These are phyloP conservation scores for Diuraphis noxia DNA, from an alignment of 1,140 invertebrate species.

Conservation along the genomic window DNA sequence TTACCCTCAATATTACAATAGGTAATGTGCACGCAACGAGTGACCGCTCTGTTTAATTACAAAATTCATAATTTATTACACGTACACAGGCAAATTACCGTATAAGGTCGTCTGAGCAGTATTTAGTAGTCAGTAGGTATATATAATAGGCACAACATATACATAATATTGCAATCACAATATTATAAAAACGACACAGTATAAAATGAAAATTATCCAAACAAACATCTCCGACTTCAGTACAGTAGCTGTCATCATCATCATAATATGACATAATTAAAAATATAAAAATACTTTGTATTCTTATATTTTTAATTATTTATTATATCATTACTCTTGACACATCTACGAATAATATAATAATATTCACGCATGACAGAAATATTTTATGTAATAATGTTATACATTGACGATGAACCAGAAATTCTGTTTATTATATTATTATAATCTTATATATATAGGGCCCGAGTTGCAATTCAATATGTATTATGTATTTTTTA, in stretches of 20 bases:
- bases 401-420: no score
- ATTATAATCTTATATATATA: no score
- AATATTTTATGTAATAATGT: no score
- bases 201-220: neutral
- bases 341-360: neutral
- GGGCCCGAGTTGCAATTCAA: no score
- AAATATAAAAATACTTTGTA: no score
- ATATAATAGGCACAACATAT: no score
- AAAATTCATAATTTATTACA: slow-evolving; percentile 8
- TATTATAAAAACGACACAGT: neutral
- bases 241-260: neutral
- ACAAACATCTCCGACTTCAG: neutral
- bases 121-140: no score
- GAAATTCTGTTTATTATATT: no score
- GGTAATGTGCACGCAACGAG: neutral
- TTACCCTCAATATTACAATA: neutral
- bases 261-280: no score
- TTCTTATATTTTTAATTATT: neutral
- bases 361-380: neutral
- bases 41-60: neutral
- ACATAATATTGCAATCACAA: neutral
- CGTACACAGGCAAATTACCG: neutral
- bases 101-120: neutral
- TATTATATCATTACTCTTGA: neutral
- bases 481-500: no score